Evolutionary conservation across 2,797 vertebrate species (phyloP).

Genomic region (Catostomus latipinnis): DNA sequence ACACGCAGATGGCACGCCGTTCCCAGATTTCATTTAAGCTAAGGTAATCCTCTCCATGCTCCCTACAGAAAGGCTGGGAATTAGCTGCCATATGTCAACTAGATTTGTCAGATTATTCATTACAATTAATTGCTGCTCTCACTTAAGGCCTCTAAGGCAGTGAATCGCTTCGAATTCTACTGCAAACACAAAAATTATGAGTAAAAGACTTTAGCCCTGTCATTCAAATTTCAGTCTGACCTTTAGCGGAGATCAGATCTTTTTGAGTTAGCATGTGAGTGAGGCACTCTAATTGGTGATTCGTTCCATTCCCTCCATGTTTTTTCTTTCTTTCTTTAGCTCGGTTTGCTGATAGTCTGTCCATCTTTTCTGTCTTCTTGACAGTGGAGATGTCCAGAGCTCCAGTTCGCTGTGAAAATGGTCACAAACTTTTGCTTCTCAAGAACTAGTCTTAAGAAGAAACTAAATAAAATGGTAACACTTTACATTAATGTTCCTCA

Average conservation of each 20-base stretch:
- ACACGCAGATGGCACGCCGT: slow-evolving; percentile 98
- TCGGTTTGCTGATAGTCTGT: slow-evolving; percentile 90
- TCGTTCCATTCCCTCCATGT: slow-evolving; percentile 68
- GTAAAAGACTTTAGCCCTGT: slow-evolving; percentile 99
- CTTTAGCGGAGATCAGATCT: slow-evolving; percentile 98
- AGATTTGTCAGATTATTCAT: slow-evolving; percentile 99
- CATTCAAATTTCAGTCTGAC: slow-evolving; percentile 99
- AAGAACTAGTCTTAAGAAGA: neutral
- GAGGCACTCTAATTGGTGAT: slow-evolving; percentile 99
- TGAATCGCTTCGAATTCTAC: slow-evolving; percentile 99
- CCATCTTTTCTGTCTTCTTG: slow-evolving; percentile 79
- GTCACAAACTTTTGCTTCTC: slow-evolving; percentile 8
- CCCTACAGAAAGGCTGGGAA: slow-evolving; percentile 99
- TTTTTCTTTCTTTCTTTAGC: slow-evolving; percentile 54
- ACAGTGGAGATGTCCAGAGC: slow-evolving; percentile 75
- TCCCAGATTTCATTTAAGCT: slow-evolving; percentile 99
- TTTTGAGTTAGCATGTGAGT: slow-evolving; percentile 94
- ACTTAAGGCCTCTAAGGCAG: slow-evolving; percentile 99
- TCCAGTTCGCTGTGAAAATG: neutral
- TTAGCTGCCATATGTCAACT: slow-evolving; percentile 99
- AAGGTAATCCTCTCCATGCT: slow-evolving; percentile 99
- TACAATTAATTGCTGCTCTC: slow-evolving; percentile 99
- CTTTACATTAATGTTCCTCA: no score
- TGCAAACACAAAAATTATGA: slow-evolving; percentile 99
- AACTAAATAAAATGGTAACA: neutral